phyloP scores from a whole-genome alignment of 2,113 vertebrate genomes.

The Phaetusa simplex region DNA sequence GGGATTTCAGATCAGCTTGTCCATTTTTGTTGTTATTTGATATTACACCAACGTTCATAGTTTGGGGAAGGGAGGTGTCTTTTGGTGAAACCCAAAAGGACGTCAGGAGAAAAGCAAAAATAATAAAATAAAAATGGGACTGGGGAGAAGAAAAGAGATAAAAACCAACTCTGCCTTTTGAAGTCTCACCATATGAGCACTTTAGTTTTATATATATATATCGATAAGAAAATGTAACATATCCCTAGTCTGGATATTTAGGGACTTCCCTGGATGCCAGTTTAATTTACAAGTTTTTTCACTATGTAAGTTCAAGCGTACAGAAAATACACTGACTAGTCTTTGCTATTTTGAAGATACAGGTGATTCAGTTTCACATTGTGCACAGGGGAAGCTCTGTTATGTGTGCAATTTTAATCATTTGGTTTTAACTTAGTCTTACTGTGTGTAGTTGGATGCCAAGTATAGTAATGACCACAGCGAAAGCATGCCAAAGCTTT shows the following conservation, averaged over 20 bases:
- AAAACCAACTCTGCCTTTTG: neutral
- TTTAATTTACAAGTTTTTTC: neutral
- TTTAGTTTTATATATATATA: neutral
- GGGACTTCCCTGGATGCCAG: neutral
- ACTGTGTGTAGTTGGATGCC: neutral
- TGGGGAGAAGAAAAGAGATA: neutral
- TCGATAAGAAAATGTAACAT: neutral
- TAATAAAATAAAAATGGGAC: neutral
- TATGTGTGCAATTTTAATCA: neutral
- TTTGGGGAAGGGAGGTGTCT: neutral
- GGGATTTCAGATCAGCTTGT: slow-evolving; percentile 11
- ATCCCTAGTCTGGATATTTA: neutral
- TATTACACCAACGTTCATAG: neutral
- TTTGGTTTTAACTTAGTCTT: neutral
- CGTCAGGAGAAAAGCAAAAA: neutral
- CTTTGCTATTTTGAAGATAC: neutral
- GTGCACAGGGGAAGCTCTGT: neutral
- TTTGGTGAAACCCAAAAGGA: neutral
- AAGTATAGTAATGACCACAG: neutral
- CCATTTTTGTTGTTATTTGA: neutral
- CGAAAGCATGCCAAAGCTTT: neutral
- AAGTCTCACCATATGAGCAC: neutral
- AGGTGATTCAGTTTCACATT: neutral
- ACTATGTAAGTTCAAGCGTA: neutral
- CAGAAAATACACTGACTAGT: neutral